Evolutionary conservation across 2,113 vertebrate species (phyloP).

Genomic region (Amia ocellicauda): DNA sequence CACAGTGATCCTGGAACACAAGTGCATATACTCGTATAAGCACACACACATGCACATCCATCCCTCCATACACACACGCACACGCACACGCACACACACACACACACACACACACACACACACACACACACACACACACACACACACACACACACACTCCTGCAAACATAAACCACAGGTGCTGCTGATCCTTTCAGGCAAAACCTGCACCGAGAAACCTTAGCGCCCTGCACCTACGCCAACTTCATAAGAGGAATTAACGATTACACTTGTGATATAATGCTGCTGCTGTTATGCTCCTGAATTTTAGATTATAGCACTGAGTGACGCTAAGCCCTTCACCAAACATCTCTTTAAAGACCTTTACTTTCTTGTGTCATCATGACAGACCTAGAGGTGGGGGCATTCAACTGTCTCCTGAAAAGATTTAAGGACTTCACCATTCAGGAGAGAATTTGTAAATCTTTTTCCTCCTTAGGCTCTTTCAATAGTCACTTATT

Average conservation of each 20-base stretch:
- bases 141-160: slow-evolving; percentile 1
- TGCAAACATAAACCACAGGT: too few relatives aligned
- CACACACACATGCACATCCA: slow-evolving; percentile 37
- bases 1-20: slow-evolving; percentile 27
- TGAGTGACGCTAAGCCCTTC: slow-evolving; percentile 48
- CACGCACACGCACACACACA: slow-evolving; percentile 31
- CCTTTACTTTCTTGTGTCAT: slow-evolving; percentile 39
- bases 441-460: too few relatives aligned
- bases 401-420: slow-evolving; percentile 56
- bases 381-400: slow-evolving; percentile 52
- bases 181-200: too few relatives aligned
- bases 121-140: slow-evolving; percentile 7
- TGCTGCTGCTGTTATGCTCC: neutral
- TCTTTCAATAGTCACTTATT: too few relatives aligned
- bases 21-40: slow-evolving; percentile 21
- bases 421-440: slow-evolving; percentile 69
- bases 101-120: neutral
- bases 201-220: too few relatives aligned
- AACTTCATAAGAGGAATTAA: neutral
- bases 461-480: too few relatives aligned
- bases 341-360: slow-evolving; percentile 54
- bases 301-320: slow-evolving; percentile 30
- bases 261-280: slow-evolving; percentile 10
- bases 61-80: slow-evolving; percentile 31
- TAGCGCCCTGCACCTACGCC: too few relatives aligned